A percentile compares a stretch with the other conserved stretches of the same genome.
Evolutionary conservation across 1,140 invertebrate species (phyloP).

Genomic region (Drosophila kohkoa): DNA sequence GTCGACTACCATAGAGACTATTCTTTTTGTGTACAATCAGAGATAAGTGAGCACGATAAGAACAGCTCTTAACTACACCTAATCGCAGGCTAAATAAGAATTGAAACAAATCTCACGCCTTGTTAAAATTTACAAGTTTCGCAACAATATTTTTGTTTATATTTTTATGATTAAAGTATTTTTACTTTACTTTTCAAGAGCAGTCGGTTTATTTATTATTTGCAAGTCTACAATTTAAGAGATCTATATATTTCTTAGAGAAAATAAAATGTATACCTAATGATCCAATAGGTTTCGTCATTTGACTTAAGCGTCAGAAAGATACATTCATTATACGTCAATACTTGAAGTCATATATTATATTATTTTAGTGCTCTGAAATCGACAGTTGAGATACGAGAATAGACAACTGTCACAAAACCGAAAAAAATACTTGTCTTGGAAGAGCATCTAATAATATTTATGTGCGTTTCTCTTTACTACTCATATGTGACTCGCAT

Average conservation of each 20-base stretch:
- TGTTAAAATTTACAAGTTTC: not conserved
- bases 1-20: not conserved
- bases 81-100: constrained; percentile 22
- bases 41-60: constrained; percentile 20
- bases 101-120: not conserved
- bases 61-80: not conserved
- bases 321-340: not conserved
- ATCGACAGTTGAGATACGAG: not conserved
- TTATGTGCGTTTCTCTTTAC: not conserved
- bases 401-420: constrained; percentile 11
- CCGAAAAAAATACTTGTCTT: constrained; percentile 12
- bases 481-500: constrained; percentile 10
- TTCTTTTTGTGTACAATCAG: not conserved
- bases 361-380: not conserved
- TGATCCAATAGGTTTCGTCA: too few species aligned
- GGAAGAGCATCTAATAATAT: constrained; percentile 17
- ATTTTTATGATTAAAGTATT: not conserved
- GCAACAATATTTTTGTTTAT: too few species aligned
- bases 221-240: too few species aligned
- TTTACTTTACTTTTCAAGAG: not conserved
- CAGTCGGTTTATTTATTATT: not conserved
- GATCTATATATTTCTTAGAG: too few species aligned
- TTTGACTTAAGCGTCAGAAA: not conserved
- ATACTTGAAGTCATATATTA: not conserved
- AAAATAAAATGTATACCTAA: too few species aligned